Base-by-base conservation (phyloP, 2,113 vertebrate species). In the Eublepharis macularius region DNA sequence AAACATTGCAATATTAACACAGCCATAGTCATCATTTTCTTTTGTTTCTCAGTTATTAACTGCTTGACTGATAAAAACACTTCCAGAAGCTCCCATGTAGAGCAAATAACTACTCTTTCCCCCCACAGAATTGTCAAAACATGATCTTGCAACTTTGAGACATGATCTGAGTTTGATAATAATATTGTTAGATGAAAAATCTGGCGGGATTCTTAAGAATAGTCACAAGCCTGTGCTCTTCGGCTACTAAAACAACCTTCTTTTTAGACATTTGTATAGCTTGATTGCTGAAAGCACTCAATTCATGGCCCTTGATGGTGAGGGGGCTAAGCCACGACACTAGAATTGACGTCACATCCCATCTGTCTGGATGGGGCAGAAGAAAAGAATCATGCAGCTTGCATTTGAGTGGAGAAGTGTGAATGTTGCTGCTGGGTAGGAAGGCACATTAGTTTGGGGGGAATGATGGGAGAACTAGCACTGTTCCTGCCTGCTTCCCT, bases 11-110 rank as follows among this genome's bases (percentile, higher is more conserved):
- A 80, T 54, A 87, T 34, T 87, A 77, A 82, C 60, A 65, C 0
- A 36, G 60, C 79, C 60, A 49, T 12, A 90, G 74, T 87, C 89
- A 85, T 76, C 81, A 84, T 54, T 87, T 80, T 1, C 6, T 87
- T 85, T 77, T 90, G 75, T 75, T 78, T 83, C 86, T 86, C 0
- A 43, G 1, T 0, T 80, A 85, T 92, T 72, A 91, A 76, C 83
- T 85, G 66, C n/a, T 86, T 84, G 90, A 82, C 75, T 85, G 89
- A 86, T 63, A 86, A 90, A 92, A 92, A 89, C 47, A 86, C 34
- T 82, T 84, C 81, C 83, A 1, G 1, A 81, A 82, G 9, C 75
- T 83, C 66, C 11, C 16, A 63, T 89, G 19, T 0, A 2, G 43
- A 85, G 13, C 19, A 69, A 87, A 0, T 16, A 87, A 36, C 65